phyloP scores from a whole-genome alignment of 1,140 invertebrate species.

The Drosophila ercepeae region DNA sequence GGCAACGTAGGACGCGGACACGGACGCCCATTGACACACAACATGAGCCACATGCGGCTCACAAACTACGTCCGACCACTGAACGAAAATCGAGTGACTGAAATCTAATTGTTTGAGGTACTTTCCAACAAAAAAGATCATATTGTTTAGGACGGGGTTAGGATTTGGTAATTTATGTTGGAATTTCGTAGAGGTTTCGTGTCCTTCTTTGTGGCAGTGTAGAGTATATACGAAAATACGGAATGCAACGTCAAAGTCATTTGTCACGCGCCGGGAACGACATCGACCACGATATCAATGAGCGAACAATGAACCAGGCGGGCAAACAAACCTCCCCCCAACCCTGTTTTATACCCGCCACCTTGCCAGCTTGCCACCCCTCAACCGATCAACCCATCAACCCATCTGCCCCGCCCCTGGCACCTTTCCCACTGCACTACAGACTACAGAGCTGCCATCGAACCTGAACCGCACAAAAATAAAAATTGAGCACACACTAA shows the following conservation, averaged over 20 bases:
- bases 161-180: too few species aligned
- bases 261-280: constrained; percentile 72
- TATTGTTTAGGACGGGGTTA: too few species aligned
- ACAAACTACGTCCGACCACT: constrained; percentile 13
- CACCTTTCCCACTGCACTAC: constrained; percentile 15
- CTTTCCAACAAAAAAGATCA: not conserved
- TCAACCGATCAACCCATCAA: not conserved
- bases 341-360: not conserved
- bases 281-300: constrained; percentile 64
- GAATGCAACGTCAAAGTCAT: constrained; percentile 81
- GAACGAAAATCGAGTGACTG: not conserved
- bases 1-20: constrained; percentile 56
- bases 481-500: constrained; percentile 79
- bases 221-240: constrained; percentile 38
- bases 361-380: constrained; percentile 1
- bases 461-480: constrained; percentile 56
- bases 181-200: not conserved
- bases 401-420: constrained; percentile 6
- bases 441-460: constrained; percentile 19
- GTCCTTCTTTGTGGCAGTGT: not conserved
- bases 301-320: constrained; percentile 76
- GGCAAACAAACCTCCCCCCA: constrained; percentile 52
- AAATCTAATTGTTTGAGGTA: not conserved
- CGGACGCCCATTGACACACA: constrained; percentile 36
- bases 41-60: constrained; percentile 6